A percentile compares a stretch with the other conserved stretches of the same genome.
Evolutionary conservation across 2,113 vertebrate species (phyloP).

Genomic region (Glaucomys volans): DNA sequence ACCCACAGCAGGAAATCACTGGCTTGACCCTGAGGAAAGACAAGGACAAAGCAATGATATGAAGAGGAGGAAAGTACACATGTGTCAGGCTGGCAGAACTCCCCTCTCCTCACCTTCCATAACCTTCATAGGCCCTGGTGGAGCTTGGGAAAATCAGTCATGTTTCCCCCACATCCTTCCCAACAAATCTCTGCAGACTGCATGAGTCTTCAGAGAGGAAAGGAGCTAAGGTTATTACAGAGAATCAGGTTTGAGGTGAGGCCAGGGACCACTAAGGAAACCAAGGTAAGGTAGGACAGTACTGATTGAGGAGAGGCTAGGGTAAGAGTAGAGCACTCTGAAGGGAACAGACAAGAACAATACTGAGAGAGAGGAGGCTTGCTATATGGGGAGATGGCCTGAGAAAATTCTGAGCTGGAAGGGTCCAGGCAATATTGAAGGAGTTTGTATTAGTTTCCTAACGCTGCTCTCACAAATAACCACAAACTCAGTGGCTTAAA

Average conservation of each 20-base stretch:
- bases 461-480: neutral
- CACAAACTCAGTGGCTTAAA: neutral
- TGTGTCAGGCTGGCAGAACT: neutral
- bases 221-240: neutral
- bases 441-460: neutral
- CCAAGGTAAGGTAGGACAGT: neutral
- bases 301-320: neutral
- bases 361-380: neutral
- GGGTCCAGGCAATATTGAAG: neutral
- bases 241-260: neutral
- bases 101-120: neutral
- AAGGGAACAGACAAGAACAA: neutral
- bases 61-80: neutral
- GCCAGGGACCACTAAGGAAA: neutral
- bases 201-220: neutral
- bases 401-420: neutral
- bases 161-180: neutral
- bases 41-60: conserved; percentile 14
- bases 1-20: conserved; percentile 89
- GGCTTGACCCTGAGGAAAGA: conserved; percentile 79
- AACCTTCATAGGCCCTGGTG: neutral
- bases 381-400: neutral
- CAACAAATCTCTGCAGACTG: neutral
- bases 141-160: neutral
- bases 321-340: neutral